Evolutionary conservation across 2,113 vertebrate species (phyloP).

Genomic region (Prunella himalayana): DNA sequence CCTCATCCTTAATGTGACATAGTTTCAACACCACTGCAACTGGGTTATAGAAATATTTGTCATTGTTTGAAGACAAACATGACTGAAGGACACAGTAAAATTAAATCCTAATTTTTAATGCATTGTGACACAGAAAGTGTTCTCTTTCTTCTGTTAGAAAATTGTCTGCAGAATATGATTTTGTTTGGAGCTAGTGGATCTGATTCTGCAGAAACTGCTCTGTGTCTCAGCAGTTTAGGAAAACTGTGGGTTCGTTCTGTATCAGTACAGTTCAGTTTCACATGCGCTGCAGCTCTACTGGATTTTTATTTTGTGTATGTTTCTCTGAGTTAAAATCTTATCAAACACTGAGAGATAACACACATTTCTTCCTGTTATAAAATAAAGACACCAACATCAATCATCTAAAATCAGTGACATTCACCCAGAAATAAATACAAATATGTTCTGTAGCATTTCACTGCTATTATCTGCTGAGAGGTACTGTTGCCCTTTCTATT

Average conservation of each 20-base stretch:
- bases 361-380: constrained; percentile 47
- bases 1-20: not conserved
- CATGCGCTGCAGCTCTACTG: not conserved
- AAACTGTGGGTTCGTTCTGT: not conserved
- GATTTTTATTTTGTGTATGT: not conserved
- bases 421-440: constrained; percentile 27
- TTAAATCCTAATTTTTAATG: not conserved
- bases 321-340: constrained; percentile 13
- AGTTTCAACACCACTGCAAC: not conserved
- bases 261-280: not conserved
- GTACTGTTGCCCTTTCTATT: not conserved
- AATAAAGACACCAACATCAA: constrained; percentile 21
- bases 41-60: not conserved
- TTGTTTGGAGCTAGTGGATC: not conserved
- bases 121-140: not conserved
- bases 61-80: not conserved
- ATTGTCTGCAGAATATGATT: not conserved
- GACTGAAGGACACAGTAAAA: not conserved
- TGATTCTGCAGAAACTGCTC: not conserved
- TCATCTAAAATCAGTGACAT: constrained; percentile 41
- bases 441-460: not conserved
- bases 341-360: not conserved
- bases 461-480: constrained; percentile 47
- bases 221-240: not conserved
- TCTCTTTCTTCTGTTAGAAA: not conserved